These are phyloP conservation scores for Xiphydria camelus DNA, from an alignment of 2,888 invertebrate genomes.

Conservation along the genomic window DNA sequence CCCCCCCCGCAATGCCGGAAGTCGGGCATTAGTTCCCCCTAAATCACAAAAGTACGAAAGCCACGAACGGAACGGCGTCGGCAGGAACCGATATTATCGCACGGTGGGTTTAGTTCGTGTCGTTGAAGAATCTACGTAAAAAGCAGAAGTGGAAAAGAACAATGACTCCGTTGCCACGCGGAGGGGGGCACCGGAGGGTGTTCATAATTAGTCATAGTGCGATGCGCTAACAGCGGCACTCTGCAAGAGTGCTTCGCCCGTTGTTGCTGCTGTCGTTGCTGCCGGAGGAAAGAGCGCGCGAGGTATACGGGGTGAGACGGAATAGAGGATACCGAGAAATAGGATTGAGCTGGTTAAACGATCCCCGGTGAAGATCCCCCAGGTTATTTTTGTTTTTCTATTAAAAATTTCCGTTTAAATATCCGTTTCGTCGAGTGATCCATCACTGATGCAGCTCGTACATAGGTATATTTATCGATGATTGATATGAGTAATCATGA, in stretches of 20 bases:
- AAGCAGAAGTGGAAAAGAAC: slow-evolving; percentile 7
- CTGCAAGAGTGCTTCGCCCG: slow-evolving; percentile 49
- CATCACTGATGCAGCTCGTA: too few species aligned
- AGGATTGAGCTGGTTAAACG: too few species aligned
- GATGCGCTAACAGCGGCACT: slow-evolving; percentile 57
- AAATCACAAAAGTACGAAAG: slow-evolving; percentile 38
- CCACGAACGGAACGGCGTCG: slow-evolving; percentile 5
- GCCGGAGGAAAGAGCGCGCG: too few species aligned
- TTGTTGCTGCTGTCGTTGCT: slow-evolving; percentile 1
- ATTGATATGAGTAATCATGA: too few species aligned
- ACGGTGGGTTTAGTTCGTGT: neutral
- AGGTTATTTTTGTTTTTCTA: too few species aligned
- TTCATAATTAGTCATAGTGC: slow-evolving; percentile 56
- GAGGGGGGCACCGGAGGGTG: slow-evolving; percentile 8
- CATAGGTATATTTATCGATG: too few species aligned
- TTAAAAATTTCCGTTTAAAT: too few species aligned
- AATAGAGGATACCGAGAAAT: too few species aligned
- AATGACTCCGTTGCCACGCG: slow-evolving; percentile 1
- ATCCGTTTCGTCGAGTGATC: too few species aligned
- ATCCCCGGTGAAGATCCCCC: too few species aligned
- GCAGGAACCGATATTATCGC: slow-evolving; percentile 3
- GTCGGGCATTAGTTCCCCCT: slow-evolving; percentile 42
- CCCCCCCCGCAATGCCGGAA: slow-evolving; percentile 25
- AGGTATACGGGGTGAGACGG: too few species aligned
- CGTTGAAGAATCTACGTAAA: neutral